A percentile compares a stretch with the other conserved stretches of the same genome.
These are phyloP conservation scores for Myotis planiceps DNA, from an alignment of 2,797 vertebrate genomes.

Conservation along the genomic window DNA sequence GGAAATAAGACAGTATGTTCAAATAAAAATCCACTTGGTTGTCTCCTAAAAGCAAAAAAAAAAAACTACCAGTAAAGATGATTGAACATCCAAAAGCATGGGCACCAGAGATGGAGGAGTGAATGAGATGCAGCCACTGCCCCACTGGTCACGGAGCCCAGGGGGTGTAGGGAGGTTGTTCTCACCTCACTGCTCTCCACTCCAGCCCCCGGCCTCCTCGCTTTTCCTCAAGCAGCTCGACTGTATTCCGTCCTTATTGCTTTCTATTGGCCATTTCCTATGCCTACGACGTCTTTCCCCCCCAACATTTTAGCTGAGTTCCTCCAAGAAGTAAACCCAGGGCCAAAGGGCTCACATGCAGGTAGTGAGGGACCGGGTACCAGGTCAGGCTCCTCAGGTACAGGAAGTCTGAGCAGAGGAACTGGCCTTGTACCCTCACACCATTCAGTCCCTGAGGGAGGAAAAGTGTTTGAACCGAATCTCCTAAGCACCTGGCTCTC, in stretches of 20 bases:
- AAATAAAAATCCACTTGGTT: neutral
- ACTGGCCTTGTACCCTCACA: neutral
- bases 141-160: neutral
- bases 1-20: neutral
- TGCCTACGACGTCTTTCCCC: neutral
- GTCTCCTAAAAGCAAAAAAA: neutral
- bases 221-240: neutral
- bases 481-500: neutral
- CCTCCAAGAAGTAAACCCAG: neutral
- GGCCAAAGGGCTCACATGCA: neutral
- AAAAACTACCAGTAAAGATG: neutral
- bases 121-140: neutral
- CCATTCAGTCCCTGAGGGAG: neutral
- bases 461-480: neutral
- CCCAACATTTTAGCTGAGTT: neutral
- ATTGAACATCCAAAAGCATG: neutral
- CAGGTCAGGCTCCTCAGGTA: neutral
- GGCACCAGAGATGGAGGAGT: neutral
- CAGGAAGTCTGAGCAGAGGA: neutral
- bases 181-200: neutral
- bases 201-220: neutral
- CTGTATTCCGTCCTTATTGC: neutral
- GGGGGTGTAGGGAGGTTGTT: neutral
- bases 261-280: neutral
- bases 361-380: neutral